These are phyloP conservation scores for Litocranius walleri DNA, from an alignment of 2,113 vertebrate genomes.

Conservation along the genomic window DNA sequence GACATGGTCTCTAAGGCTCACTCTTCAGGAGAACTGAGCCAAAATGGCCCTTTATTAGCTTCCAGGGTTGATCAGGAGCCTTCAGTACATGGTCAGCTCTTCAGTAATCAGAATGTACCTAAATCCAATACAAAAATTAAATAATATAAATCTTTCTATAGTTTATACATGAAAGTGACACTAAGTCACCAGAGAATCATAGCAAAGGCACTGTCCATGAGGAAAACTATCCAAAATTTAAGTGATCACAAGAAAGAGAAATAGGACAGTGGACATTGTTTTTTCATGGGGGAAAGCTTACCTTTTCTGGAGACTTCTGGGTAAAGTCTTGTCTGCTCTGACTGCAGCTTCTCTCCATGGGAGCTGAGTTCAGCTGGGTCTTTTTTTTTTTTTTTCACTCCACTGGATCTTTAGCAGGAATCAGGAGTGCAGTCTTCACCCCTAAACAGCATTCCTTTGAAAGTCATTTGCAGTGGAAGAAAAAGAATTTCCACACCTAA, in stretches of 20 bases:
- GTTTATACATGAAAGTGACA: background rate
- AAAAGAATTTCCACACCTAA: background rate
- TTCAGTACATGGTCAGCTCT: background rate
- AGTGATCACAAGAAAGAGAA: background rate
- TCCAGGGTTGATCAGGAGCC: background rate
- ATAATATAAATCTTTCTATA: background rate
- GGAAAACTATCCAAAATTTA: background rate
- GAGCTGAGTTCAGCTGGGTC: background rate
- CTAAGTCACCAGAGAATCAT: background rate
- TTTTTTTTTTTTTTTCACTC: background rate
- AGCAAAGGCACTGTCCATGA: background rate
- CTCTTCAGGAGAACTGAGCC: background rate
- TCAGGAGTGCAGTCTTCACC: background rate
- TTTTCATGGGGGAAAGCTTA: background rate
- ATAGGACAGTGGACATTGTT: background rate
- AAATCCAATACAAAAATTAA: background rate
- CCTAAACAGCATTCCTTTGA: background rate
- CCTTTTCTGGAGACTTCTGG: background rate
- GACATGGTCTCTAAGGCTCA: background rate
- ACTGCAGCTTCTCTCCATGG: background rate
- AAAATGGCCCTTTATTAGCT: background rate
- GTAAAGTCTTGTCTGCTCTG: background rate
- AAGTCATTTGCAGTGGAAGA: background rate
- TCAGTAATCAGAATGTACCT: background rate
- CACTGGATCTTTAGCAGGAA: background rate